phyloP scores from a whole-genome alignment of 1,140 invertebrate genomes.

The Drosophila paulistorum region DNA sequence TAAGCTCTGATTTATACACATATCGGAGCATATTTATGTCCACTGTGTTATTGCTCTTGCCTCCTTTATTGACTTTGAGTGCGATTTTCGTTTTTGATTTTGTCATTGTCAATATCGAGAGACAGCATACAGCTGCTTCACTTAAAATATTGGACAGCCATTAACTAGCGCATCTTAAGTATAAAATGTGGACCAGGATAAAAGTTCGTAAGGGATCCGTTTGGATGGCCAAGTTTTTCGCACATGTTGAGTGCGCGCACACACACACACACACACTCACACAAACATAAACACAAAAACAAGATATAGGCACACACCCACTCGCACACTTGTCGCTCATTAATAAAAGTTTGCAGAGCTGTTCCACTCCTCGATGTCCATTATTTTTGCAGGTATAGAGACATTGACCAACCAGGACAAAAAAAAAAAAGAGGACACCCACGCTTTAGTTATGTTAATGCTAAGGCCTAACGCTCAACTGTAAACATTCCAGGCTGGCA shows the following conservation, averaged over 20 bases:
- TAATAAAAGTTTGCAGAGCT: constrained; percentile 65
- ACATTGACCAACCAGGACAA: constrained; percentile 66
- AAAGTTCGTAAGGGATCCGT: background rate
- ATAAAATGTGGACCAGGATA: constrained; percentile 1
- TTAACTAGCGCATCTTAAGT: constrained; percentile 46
- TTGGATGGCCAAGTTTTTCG: constrained; percentile 25
- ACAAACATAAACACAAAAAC: background rate
- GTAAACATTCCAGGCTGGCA: constrained; percentile 69
- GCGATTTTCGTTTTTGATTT: constrained; percentile 32
- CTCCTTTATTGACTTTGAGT: background rate
- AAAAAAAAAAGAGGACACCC: constrained; percentile 31
- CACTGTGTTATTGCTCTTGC: background rate
- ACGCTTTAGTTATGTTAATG: constrained; percentile 49
- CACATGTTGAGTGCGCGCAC: constrained; percentile 51
- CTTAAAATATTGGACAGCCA: constrained; percentile 71
- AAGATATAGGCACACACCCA: constrained; percentile 9
- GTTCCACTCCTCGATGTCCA: constrained; percentile 36
- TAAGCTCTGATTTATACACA: background rate
- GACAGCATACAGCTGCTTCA: constrained; percentile 52
- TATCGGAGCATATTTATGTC: background rate
- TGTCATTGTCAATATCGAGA: constrained; percentile 58
- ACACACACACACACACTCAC: constrained; percentile 8
- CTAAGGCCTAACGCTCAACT: constrained; percentile 59
- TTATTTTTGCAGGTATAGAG: constrained; percentile 79
- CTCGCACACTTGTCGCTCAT: constrained; percentile 74